Evolutionary conservation across 2,888 invertebrate genomes (phyloP), one percentile per base, ranked within the genome.

Genomic region (Scaptomyza flava): DNA sequence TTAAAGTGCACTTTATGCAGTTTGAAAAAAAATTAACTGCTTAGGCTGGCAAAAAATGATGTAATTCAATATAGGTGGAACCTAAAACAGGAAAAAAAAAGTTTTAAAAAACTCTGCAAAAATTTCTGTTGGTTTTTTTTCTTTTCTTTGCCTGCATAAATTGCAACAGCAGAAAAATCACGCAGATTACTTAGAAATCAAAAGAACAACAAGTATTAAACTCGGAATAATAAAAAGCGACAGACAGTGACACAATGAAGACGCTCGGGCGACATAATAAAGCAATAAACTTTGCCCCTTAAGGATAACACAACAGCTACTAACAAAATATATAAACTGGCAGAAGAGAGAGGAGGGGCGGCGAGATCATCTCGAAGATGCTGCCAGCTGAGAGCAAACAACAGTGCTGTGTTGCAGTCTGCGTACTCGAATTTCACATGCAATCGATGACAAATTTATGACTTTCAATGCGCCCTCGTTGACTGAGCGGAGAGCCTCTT

Each of bases 391-490:
- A 36, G n/a, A 36, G n/a, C 34, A 12, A 33, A 11, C 11, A n/a
- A 23, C 42, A 57, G 72, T 41, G 53, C 51, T 33, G 65, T n/a
- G 20, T 30, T 33, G 58, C 75, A 78, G 81, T 59, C 61, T 56
- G 17, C 23, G 58, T 36, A 57, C 69, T 83, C 84, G 63, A 81
- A 86, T 85, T 88, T 85, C 84, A 85, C 84, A 88, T 88, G 87
- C 89, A 85, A 85, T 85, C 84, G 84, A 79, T 85, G 89, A 85
- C 81, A 85, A 85, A 85, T 85, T 85, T 85, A 85, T 85, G 84
- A 88, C 84, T 84, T 76, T 59, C 51, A 17, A 17, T 17, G 17
- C 17, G 72, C 72, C 33, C 68, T 72, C 53, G 7, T 36, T 36
- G 36, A n/a, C n/a, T 38, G 7, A 33, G 57, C 53, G 61, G 42